Percentiles rank a stretch among this genome's conserved stretches.
Conservation (phyloP, 2,888 invertebrate genomes). For the Standfussiana lucernea region DNA sequence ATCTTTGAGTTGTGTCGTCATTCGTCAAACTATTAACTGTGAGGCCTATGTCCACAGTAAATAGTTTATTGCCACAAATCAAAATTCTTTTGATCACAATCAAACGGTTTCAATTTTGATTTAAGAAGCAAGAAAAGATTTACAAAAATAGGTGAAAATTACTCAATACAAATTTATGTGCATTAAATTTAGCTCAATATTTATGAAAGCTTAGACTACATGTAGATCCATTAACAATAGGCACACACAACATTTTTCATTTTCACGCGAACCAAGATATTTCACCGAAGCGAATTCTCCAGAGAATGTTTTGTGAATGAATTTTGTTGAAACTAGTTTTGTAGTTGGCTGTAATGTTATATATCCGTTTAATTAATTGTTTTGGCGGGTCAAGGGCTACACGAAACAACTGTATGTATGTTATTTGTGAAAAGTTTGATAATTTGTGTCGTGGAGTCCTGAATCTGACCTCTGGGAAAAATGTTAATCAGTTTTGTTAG, state of each 20-base stretch:
- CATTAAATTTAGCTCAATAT: neutral
- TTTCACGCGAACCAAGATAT: conserved; percentile 15
- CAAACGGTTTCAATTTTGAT: neutral
- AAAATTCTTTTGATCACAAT: neutral
- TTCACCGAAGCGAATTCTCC: conserved; percentile 33
- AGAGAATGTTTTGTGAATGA: conserved; percentile 32
- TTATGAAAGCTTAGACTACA: conserved; percentile 2
- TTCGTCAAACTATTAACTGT: neutral
- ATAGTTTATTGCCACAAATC: neutral
- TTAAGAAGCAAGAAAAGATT: neutral
- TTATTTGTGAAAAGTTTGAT: neutral
- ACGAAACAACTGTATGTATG: neutral
- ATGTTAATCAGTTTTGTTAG: neutral
- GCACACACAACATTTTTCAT: neutral
- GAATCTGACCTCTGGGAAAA: neutral
- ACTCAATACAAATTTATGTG: neutral
- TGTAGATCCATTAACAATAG: conserved; percentile 12
- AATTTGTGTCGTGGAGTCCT: neutral
- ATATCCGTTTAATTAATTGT: conserved; percentile 32
- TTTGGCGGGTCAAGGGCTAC: conserved; percentile 36
- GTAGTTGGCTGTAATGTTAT: conserved; percentile 30
- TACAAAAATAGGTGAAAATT: neutral
- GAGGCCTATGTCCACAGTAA: neutral
- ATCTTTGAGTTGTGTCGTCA: neutral
- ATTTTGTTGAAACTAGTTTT: conserved; percentile 47